Evolutionary conservation across 2,113 vertebrate genomes (phyloP).

Genomic region (Hemiprocne comata): DNA sequence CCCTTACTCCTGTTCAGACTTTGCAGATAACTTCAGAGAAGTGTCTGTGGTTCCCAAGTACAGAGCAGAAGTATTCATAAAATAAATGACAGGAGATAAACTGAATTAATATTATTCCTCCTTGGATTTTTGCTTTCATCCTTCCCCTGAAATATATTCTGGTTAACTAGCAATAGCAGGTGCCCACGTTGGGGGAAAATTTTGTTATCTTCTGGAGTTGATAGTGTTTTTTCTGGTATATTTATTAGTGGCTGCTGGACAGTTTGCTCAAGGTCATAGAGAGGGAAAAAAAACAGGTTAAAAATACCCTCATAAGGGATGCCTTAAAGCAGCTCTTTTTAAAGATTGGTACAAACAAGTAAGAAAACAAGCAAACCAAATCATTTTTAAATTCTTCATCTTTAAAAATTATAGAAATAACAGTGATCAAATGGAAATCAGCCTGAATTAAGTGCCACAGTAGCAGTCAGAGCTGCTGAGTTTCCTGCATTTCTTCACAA

Average conservation of each 20-base stretch:
- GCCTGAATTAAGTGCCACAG: neutral
- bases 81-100: neutral
- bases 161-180: neutral
- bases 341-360: neutral
- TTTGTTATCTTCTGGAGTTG: neutral
- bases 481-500: neutral
- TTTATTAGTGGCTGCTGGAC: constrained; percentile 23
- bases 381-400: neutral
- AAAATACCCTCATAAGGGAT: neutral
- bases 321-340: neutral
- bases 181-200: neutral
- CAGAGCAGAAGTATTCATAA: neutral
- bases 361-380: neutral
- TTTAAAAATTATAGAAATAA: neutral
- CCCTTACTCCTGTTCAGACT: neutral
- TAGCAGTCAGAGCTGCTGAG: neutral
- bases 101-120: neutral
- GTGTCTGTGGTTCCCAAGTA: neutral
- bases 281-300: neutral
- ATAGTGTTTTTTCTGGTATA: neutral
- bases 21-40: neutral
- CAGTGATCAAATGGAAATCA: neutral
- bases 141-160: neutral
- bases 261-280: constrained; percentile 11
- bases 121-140: neutral